Base-by-base conservation (phyloP, 2,797 vertebrate genomes). In the Sebastes minor region DNA sequence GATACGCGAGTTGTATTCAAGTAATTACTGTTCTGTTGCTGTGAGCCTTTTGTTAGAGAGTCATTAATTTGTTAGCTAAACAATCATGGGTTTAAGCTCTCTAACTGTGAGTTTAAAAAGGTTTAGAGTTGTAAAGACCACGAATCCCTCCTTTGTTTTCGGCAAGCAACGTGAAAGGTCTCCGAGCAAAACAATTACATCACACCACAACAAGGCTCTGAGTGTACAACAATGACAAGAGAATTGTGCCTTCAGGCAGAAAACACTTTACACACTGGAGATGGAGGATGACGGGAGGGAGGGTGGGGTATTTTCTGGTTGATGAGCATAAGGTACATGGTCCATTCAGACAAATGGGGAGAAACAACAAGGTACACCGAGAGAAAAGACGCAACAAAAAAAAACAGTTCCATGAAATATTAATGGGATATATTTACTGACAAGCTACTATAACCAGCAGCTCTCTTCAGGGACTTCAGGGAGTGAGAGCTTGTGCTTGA, bases 401-500 rank as follows among this genome's bases (percentile, higher is more conserved):
- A 81, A 91, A 92, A 93, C 86, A 86, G 84, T 62, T 85, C 46
- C 55, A 95, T 96, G 86, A 96, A 96, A 95, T 96, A 96, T 96
- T 96, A 93, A 96, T 95, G 82, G 83, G 84, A 70, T 94, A 89
- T 95, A 92, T 95, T 96, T 95, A 95, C 94, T 79, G 89, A 91
- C 91, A 94, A 89, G 90, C 88, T 86, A 53, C 82, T 73, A 80
- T 86, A 93, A 92, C 86, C 88, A 79, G 86, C 88, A 85, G 91
- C 82, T 76, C 76, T 84, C 92, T 89, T 85, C 60, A 5, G 92
- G 91, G 93, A 88, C 84, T 73, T 78, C 28, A 64, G 78, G 70
- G 72, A 79, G 28, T 8, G 71, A 62, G 57, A 60, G 61, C 73
- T 82, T 49, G 77, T 71, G 84, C 87, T 91, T 93, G 93, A 93